Evolutionary conservation across 2,113 vertebrate species (phyloP).

Genomic region (Rhea pennata): DNA sequence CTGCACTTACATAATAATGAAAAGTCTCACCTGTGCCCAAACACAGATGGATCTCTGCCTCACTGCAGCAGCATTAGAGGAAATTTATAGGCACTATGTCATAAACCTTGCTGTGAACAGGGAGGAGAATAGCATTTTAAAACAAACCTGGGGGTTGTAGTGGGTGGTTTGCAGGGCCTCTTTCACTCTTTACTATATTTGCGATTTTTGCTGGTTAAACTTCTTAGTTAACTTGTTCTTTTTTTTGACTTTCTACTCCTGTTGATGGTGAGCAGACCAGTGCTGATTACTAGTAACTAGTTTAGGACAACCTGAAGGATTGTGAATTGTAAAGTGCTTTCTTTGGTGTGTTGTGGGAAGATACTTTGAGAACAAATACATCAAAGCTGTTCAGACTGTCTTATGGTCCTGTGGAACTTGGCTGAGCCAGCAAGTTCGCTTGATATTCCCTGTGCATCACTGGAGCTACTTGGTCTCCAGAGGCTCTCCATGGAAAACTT

Average conservation of each 20-base stretch:
- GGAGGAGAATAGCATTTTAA: not conserved
- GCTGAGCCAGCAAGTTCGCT: not conserved
- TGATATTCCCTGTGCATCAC: not conserved
- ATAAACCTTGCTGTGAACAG: not conserved
- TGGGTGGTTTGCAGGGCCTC: not conserved
- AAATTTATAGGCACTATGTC: slow-evolving; percentile 23
- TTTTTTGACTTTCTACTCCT: not conserved
- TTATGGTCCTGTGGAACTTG: not conserved
- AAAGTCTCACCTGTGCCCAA: slow-evolving; percentile 59
- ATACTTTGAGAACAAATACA: not conserved
- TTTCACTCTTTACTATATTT: not conserved
- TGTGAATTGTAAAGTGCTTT: not conserved
- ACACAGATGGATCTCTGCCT: slow-evolving; percentile 51
- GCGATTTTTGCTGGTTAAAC: fast-evolving
- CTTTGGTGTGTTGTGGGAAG: not conserved
- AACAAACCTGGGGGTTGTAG: not conserved
- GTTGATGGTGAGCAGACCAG: not conserved
- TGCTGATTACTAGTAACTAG: not conserved
- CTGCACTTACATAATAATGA: not conserved
- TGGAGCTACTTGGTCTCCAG: not conserved
- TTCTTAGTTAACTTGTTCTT: not conserved
- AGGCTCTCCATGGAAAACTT: not conserved
- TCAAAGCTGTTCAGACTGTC: not conserved
- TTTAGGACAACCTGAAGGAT: not conserved
- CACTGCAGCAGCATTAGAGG: not conserved